phyloP scores from a whole-genome alignment of 2,797 vertebrate genomes.

The Falco berigora region DNA sequence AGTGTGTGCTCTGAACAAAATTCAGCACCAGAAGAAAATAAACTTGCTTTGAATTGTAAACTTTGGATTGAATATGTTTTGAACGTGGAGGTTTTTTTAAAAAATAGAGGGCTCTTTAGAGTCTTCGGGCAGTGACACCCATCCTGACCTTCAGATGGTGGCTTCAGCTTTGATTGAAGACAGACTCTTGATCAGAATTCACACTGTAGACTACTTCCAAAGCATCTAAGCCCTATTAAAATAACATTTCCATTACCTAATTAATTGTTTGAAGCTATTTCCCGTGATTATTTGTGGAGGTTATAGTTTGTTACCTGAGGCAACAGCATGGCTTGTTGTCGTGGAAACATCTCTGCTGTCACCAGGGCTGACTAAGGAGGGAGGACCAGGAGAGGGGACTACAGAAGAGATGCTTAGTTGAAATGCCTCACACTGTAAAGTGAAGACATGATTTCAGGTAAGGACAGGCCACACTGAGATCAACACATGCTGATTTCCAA shows the following conservation, averaged over 20 bases:
- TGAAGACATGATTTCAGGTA: neutral
- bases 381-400: neutral
- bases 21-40: neutral
- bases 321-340: conserved; percentile 36
- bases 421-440: conserved; percentile 2
- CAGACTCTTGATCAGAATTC: neutral
- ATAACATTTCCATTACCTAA: conserved; percentile 41
- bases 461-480: neutral
- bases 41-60: neutral
- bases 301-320: conserved; percentile 48
- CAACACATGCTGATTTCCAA: neutral
- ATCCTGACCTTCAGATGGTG: neutral
- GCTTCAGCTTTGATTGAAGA: neutral
- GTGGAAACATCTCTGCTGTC: conserved; percentile 54
- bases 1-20: neutral
- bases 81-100: neutral
- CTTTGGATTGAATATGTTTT: neutral
- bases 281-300: conserved; percentile 47
- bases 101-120: neutral
- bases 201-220: neutral
- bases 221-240: conserved; percentile 26
- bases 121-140: neutral
- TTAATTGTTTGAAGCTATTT: conserved; percentile 42
- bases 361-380: neutral
- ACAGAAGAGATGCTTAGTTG: neutral